These are phyloP conservation scores for Arvicanthis niloticus DNA, from an alignment of 2,113 vertebrate species.

Conservation along the genomic window DNA sequence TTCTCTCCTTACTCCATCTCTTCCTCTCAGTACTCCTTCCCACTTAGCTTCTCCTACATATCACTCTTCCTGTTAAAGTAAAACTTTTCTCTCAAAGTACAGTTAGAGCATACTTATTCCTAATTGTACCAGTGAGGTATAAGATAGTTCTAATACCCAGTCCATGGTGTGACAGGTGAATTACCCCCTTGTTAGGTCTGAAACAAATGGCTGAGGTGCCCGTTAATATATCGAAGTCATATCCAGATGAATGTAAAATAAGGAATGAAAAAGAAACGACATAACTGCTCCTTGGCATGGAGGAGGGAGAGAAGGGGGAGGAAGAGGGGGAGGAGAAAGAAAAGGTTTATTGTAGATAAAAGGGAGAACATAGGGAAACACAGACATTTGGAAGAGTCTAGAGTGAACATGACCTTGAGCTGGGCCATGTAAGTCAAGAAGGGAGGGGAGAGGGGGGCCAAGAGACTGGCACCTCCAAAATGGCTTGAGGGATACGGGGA, in stretches of 20 bases:
- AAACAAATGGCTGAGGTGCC: not conserved
- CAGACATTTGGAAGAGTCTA: not conserved
- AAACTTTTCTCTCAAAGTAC: too few relatives aligned
- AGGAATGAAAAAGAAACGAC: not conserved
- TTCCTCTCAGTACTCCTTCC: too few relatives aligned
- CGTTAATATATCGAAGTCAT: not conserved
- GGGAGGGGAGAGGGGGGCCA: not conserved
- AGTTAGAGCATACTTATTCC: too few relatives aligned
- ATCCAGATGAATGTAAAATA: not conserved
- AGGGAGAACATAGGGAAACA: not conserved
- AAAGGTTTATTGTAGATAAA: not conserved
- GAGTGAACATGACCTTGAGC: not conserved
- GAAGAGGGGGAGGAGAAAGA: not conserved
- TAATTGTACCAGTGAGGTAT: too few relatives aligned
- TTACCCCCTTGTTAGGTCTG: not conserved
- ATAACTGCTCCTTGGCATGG: not conserved
- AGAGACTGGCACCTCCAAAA: not conserved
- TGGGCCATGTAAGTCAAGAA: not conserved
- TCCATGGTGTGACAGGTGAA: too few relatives aligned
- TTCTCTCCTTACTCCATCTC: too few relatives aligned
- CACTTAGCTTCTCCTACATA: too few relatives aligned
- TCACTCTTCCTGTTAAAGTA: too few relatives aligned
- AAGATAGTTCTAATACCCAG: too few relatives aligned
- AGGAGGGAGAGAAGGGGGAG: fast-evolving
- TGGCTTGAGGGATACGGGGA: not conserved